Evolutionary conservation across 1,140 invertebrate genomes (phyloP).

Genomic region (Lordiphosa collinella): DNA sequence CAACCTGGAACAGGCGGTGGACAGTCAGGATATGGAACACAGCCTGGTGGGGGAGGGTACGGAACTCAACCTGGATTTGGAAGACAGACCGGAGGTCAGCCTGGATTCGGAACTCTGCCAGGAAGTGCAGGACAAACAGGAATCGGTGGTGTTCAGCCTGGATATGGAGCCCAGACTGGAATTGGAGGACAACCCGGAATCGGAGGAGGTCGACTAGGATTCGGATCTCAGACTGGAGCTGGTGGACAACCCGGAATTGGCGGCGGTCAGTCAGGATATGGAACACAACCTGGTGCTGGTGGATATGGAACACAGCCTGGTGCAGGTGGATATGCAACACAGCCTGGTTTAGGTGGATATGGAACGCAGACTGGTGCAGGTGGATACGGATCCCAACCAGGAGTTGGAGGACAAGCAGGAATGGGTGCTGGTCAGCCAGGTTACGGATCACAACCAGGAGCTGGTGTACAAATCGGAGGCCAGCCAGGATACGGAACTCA

Average conservation of each 20-base stretch:
- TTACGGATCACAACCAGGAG: constrained; percentile 1
- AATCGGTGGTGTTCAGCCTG: constrained; percentile 21
- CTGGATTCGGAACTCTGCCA: constrained; percentile 2
- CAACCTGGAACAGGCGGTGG: constrained; percentile 7
- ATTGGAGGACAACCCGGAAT: not conserved
- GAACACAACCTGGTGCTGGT: constrained; percentile 9
- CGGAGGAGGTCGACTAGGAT: constrained; percentile 2
- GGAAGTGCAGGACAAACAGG: constrained; percentile 14
- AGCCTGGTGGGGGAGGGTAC: constrained; percentile 4
- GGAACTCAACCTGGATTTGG: constrained; percentile 13
- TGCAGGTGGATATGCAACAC: constrained; percentile 7
- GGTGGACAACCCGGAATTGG: constrained; percentile 17
- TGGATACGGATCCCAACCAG: not conserved
- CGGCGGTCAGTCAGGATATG: constrained; percentile 2
- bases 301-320: constrained; percentile 1
- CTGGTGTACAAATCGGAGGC: not conserved
- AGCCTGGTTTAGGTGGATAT: constrained; percentile 1
- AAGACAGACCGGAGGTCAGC: constrained; percentile 3
- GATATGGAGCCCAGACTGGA: constrained; percentile 12
- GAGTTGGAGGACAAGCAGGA: constrained; percentile 1
- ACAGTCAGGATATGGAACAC: constrained; percentile 6
- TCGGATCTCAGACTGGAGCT: constrained; percentile 13
- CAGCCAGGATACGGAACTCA: constrained; percentile 9
- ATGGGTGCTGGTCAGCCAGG: constrained; percentile 4
- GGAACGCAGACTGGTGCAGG: constrained; percentile 2